Evolutionary conservation across 2,797 vertebrate species (phyloP).

Genomic region (Pyrocephalus nanus): DNA sequence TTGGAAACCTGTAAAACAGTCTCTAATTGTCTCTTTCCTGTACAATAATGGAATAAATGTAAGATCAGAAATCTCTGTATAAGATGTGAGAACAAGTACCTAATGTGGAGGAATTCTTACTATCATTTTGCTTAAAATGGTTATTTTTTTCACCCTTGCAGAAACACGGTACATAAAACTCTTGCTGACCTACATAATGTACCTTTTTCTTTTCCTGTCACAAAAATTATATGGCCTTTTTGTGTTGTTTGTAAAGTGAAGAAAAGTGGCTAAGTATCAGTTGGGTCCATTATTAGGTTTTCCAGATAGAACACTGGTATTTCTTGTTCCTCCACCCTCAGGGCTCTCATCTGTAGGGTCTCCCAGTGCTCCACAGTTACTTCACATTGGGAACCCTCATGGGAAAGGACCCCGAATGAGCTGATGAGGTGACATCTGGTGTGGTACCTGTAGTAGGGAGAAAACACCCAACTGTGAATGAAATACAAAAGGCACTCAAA

Average conservation of each 20-base stretch:
- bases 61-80: neutral
- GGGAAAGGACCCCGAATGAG: neutral
- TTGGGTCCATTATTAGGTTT: neutral
- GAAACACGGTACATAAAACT: neutral
- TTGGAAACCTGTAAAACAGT: neutral
- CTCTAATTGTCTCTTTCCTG: neutral
- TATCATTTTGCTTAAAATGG: neutral
- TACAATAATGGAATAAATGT: neutral
- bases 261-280: neutral
- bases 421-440: neutral
- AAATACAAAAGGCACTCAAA: neutral
- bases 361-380: neutral
- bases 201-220: neutral
- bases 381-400: accelerated
- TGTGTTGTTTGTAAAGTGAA: neutral
- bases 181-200: neutral
- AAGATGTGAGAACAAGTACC: neutral
- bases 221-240: neutral
- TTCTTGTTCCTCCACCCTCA: neutral
- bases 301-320: neutral
- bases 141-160: neutral
- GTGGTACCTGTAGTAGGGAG: accelerated
- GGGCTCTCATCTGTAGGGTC: neutral
- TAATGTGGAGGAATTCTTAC: neutral
- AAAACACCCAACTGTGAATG: neutral